These are phyloP conservation scores for Etheostoma nigrum DNA, from an alignment of 2,797 vertebrate genomes.

Conservation along the genomic window DNA sequence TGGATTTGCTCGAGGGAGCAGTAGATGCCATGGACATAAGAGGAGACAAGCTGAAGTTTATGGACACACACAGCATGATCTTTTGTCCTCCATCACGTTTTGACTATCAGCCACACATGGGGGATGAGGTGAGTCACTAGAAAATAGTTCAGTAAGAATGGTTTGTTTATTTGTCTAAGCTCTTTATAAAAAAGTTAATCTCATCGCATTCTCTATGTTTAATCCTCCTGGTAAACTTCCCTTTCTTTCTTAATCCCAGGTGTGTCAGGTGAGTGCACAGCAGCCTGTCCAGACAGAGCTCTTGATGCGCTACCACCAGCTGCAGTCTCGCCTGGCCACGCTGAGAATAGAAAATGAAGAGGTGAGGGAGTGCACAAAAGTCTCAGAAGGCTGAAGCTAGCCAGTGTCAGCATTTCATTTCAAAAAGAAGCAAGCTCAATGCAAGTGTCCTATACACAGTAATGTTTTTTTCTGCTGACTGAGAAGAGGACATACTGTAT, in stretches of 20 bases:
- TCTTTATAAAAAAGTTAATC: neutral
- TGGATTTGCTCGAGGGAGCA: constrained; percentile 93
- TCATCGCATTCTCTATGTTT: neutral
- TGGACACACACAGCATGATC: constrained; percentile 97
- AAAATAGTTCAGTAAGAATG: neutral
- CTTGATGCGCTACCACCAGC: constrained; percentile 97
- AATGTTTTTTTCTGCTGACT: constrained; percentile 8
- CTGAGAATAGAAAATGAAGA: constrained; percentile 99
- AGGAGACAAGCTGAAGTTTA: constrained; percentile 96
- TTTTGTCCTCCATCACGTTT: constrained; percentile 98
- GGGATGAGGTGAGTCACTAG: constrained; percentile 90
- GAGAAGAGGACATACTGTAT: neutral
- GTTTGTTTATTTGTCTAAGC: neutral
- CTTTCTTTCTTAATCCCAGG: constrained; percentile 80
- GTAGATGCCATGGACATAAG: constrained; percentile 95
- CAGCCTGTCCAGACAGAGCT: constrained; percentile 97
- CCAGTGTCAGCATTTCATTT: constrained; percentile 31
- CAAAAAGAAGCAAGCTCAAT: constrained; percentile 2
- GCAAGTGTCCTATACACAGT: neutral
- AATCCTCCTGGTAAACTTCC: constrained; percentile 18
- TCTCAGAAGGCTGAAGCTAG: neutral
- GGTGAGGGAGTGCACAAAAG: constrained; percentile 84
- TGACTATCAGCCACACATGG: constrained; percentile 99
- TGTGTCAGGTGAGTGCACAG: constrained; percentile 97
- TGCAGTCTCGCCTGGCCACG: constrained; percentile 96